Evolutionary conservation across 2,888 invertebrate genomes (phyloP), one percentile per base, ranked within the genome.

Genomic region (Malthinus seriepunctatus): DNA sequence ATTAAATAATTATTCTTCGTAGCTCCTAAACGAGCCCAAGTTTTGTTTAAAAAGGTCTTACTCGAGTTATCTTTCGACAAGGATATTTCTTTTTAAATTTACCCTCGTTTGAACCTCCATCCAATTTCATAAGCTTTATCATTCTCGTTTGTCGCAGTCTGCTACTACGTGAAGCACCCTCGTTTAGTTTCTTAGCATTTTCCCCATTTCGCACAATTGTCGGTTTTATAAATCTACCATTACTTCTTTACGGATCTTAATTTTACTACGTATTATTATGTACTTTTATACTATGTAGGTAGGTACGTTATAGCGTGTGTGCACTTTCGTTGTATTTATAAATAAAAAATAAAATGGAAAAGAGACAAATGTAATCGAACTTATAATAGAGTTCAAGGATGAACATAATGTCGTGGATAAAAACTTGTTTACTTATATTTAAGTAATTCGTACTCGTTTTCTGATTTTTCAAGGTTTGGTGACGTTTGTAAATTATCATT

Each of bases 61-160:
- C 15, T 42, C 23, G 39, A 42, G 15, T 42, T 15, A 15, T 15
- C 37, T 23, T 37, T 37, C 35, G 15, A 14, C 14, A 42, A 50
- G 50, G 56, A 44, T 33, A 49, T 55, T 55, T 55, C 49, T 42
- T 49, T 31, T 37, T 49, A 33, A 46, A 44, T 56, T 56, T 46
- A 46, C 51, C 56, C 56, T 56, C 38, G 15, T 56, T 56, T 38
- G 34, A 54, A 45, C 54, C 31, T 54, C 48, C 47, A 59, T 59
- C 54, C 53, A 59, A 59, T 59, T 54, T 59, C 53, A 53, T 50
- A 50, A 54, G 59, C 53, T 58, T 58, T 58, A 58, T 58, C 53
- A 53, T 58, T 48, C 53, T 53, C 58, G 54, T 53, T 55, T 55
- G 59, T 51, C 54, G 49, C 38, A 59, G 39, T 53, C 58, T 48